A percentile compares a stretch with the other conserved stretches of the same genome.
phyloP scores from a whole-genome alignment of 37 sponge, comb jelly and placozoan genomes.

The Eunapius fragilis region DNA sequence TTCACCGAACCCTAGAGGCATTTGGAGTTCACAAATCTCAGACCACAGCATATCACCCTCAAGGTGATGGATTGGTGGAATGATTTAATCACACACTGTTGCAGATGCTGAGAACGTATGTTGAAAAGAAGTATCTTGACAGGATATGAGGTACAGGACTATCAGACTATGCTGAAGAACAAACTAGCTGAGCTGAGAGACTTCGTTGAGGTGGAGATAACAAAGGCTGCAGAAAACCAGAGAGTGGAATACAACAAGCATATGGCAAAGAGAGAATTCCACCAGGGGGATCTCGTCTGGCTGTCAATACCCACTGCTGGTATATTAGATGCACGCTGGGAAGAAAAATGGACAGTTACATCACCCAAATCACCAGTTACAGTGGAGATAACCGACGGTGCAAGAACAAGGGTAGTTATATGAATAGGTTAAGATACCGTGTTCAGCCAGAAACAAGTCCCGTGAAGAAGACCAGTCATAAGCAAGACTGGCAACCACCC shows the following conservation, averaged over 20 bases:
- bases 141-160: slow-evolving; percentile 26
- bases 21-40: slow-evolving; percentile 51
- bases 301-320: slow-evolving; percentile 60
- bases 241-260: slow-evolving; percentile 25
- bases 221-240: slow-evolving; percentile 21
- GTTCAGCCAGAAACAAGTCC: too few species aligned
- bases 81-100: slow-evolving; percentile 50
- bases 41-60: slow-evolving; percentile 58
- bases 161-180: background rate
- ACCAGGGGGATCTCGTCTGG: slow-evolving; percentile 59
- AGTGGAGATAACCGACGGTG: slow-evolving; percentile 21
- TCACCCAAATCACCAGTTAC: slow-evolving; percentile 22
- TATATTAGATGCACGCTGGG: slow-evolving; percentile 70
- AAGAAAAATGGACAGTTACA: slow-evolving; percentile 47
- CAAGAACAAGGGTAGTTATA: slow-evolving; percentile 14
- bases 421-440: too few species aligned
- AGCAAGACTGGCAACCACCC: too few species aligned
- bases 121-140: slow-evolving; percentile 7
- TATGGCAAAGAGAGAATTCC: background rate
- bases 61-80: slow-evolving; percentile 77
- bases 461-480: too few species aligned
- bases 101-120: slow-evolving; percentile 53
- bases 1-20: slow-evolving; percentile 11
- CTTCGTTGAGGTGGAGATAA: slow-evolving; percentile 34
- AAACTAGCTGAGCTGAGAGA: slow-evolving; percentile 43